Base-by-base conservation (phyloP, 2,888 invertebrate genomes). In the Tanypteryx hageni region DNA sequence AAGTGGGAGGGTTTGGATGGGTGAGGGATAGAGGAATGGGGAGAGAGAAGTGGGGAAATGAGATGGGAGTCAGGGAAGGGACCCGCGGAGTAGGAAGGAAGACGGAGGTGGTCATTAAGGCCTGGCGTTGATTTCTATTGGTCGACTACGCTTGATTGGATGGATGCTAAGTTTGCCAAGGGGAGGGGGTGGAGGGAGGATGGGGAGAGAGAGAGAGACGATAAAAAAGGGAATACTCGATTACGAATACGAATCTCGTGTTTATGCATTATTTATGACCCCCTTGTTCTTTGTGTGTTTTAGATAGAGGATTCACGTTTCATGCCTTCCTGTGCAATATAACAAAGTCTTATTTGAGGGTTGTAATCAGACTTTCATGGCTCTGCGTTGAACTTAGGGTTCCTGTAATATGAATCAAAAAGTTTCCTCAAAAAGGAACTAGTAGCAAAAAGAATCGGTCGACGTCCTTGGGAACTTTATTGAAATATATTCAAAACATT, bases 251-350 rank as follows among this genome's bases (percentile, higher is more conserved):
- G 44, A 61, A 68, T 44, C 31, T 59, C 31, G 86, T 64, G 68
- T 56, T 68, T 68, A 89, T 89, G 89, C 89, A 89, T 89, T 89
- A 89, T 89, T 89, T 89, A 89, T 89, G 89, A 89, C 89, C 44
- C 64, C 89, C 44, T 16, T 11, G n/a, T 59, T 4, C 31, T 22
- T 18, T 16, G 31, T 86, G 86, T 22, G 18, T 86, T 86, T 86
- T 61, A 85, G 61, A 61, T 61, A 2, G 61, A 61, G 76, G 22
- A 27, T 27, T 76, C 76, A 27, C 76, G 22, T 27, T 27, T 76
- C 27, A 76, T 27, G 27, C 27, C 10, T 22, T 27, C 22, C 22
- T 76, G 76, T 76, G 22, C 22, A 27, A 76, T 27, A 27, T 27
- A 27, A 76, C 76, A 76, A 44, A 44, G 22, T 76, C 27, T 76